Percentiles rank a stretch among this genome's conserved stretches.
phyloP scores from a whole-genome alignment of 2,113 vertebrate species.

The Callopanchax toddi region DNA sequence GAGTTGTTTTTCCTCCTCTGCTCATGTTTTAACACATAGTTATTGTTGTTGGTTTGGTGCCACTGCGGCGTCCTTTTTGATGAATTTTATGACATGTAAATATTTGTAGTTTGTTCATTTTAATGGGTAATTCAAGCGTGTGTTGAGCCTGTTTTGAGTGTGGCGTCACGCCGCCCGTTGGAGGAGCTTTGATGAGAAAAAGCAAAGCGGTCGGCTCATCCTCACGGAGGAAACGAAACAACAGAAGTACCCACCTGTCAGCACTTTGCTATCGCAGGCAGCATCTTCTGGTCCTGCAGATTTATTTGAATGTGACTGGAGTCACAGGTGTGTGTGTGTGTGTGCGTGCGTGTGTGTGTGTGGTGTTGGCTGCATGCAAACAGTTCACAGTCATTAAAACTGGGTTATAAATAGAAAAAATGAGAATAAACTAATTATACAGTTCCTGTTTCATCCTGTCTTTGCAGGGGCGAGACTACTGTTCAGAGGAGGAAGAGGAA shows the following conservation, averaged over 20 bases:
- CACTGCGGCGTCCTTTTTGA: no score
- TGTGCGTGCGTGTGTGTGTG: not conserved
- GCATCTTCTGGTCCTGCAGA: not conserved
- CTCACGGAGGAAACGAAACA: slow-evolving; percentile 20
- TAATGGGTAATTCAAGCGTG: not conserved
- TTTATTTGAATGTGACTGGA: slow-evolving; percentile 14
- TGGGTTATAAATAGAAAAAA: not conserved
- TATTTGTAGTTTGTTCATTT: not conserved
- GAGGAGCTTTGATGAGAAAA: slow-evolving; percentile 8
- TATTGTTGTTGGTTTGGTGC: no score
- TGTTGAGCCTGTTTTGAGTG: not conserved
- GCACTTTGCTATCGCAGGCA: slow-evolving; percentile 18
- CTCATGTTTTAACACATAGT: no score
- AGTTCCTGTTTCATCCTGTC: slow-evolving; percentile 7
- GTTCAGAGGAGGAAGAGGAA: slow-evolving; percentile 85
- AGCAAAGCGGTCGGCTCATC: slow-evolving; percentile 17
- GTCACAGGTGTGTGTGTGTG: slow-evolving; percentile 18
- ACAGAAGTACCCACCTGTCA: slow-evolving; percentile 37
- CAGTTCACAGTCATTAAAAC: slow-evolving; percentile 17
- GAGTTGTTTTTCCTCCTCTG: no score
- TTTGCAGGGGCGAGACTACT: slow-evolving; percentile 92
- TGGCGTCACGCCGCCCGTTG: slow-evolving; percentile 3
- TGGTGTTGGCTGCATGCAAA: no score
- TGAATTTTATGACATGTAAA: no score
- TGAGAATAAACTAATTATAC: not conserved